Base-by-base conservation (phyloP, 2,113 vertebrate species). In the Pontoporia blainvillei region DNA sequence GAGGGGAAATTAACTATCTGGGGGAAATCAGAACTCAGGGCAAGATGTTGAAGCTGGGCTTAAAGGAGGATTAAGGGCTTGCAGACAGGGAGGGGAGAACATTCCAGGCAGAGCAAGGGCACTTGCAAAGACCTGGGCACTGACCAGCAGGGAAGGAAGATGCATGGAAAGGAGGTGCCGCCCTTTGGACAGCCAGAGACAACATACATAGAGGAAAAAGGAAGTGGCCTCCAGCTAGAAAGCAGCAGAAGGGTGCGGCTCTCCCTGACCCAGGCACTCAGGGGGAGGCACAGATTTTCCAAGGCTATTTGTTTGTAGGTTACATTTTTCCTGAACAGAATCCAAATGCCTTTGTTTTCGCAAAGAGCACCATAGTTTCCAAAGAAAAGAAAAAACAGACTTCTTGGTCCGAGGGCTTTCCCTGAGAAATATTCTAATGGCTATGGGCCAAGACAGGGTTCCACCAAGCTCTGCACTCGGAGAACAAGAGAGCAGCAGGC, bases 291-390 rank as follows among this genome's bases (percentile, higher is more conserved):
- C 91, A 89, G 90, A 97, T 96, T 97, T 97, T 96, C 96, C 96
- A 96, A 95, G 95, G 90, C 96, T 98, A 93, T 98, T 97, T 98
- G 96, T 98, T 97, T 98, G 90, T 96, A 95, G 84, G 90, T 96
- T 97, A 97, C 83, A 96, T 97, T 98, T 98, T 98, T 98, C 97
- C 98, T 98, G 98, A 98, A 97, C 73, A 90, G 89, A 89, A 93
- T 98, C 98, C 97, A 98, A 97, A 98, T 93, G 39, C 73, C 81
- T 96, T 97, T 97, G 97, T 97, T 98, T 97, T 96, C 86, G 79
- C 81, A 97, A 92, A 97, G 95, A 97, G 79, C 71, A 91, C 97
- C 92, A 97, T 91, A 96, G 97, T 98, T 97, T 97, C 91, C 93
- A 97, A 96, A 95, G 97, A 96, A 97, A 96, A 97, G 90, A 93